phyloP scores from a whole-genome alignment of 92 coral and sea anemone genomes.

The Zoanthus gigantus region DNA sequence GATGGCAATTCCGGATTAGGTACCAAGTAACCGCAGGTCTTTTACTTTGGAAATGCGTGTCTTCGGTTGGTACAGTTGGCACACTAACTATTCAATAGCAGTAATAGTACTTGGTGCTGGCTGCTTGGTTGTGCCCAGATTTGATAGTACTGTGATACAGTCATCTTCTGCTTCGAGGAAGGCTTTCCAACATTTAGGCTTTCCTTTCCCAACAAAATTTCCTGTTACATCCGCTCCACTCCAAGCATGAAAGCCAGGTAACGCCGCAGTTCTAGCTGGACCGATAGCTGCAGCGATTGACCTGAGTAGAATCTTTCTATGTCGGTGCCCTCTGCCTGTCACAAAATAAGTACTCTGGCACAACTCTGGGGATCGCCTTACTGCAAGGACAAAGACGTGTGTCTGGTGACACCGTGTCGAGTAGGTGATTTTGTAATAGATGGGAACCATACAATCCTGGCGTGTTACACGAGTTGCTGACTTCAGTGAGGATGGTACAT shows the following conservation, averaged over 20 bases:
- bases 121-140: background rate
- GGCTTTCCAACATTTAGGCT: background rate
- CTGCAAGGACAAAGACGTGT: no score
- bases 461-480: no score
- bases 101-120: background rate
- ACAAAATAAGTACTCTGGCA: no score
- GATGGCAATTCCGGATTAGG: conserved; percentile 32
- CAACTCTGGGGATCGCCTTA: no score
- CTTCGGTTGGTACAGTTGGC: background rate
- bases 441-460: no score
- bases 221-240: conserved; percentile 17
- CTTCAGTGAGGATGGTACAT: no score
- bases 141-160: background rate
- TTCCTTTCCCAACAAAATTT: conserved; percentile 56
- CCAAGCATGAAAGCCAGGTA: conserved; percentile 54
- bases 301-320: conserved; percentile 25
- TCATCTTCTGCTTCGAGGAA: background rate
- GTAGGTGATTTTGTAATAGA: no score
- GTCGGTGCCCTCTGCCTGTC: background rate
- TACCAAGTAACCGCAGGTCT: conserved; percentile 13
- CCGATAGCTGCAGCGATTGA: conserved; percentile 11
- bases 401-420: no score
- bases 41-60: background rate
- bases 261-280: conserved; percentile 48
- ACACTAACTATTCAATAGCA: background rate